Evolutionary conservation across 2,113 vertebrate genomes (phyloP), one percentile per base, ranked within the genome.

Genomic region (Cacatua alba): DNA sequence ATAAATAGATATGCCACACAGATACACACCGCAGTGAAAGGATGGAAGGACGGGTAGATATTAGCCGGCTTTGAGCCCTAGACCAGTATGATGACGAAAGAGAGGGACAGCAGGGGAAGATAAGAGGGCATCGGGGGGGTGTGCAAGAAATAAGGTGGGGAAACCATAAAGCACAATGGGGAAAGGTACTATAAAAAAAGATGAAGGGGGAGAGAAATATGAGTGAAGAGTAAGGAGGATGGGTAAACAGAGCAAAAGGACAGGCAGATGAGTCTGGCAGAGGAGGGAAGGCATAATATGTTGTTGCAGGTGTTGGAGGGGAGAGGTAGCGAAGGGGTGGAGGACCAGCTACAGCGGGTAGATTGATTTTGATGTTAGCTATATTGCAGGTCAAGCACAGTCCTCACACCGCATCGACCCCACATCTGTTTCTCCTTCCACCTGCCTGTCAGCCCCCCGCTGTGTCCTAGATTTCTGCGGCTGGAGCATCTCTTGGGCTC

Each of bases 281-380:
- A 79, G 52, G 37, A 51, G 67, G 29, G 31, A 92, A 82, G 46
- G 90, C 86, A 64, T 82, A 92, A 69, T 65, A n/a, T 23, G 65
- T 68, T 89, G 89, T 44, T 85, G 57, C 78, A 64, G 67, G 29
- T 75, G 44, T 80, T 88, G 7, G 1, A 76, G 84, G 46, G 26
- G 67, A 48, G 33, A 91, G 70, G 60, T 52, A 85, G 70, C 1
- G 8, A 90, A 89, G 62, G 67, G 81, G 48, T 77, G 74, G 91
- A 95, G 63, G 92, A 69, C 80, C 86, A 91, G 93, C 74, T 95
- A 57, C 75, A 57, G 81, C 25, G 33, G 41, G 83, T 92, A 86
- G 95, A 95, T 93, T 94, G 94, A 95, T 96, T 97, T 96, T 96
- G 82, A 64, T 97, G 91, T 96, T 96, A 92, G 92, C 96, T 97